These are phyloP conservation scores for Drosophila biarmipes DNA, from an alignment of 1,140 invertebrate genomes.

Conservation along the genomic window DNA sequence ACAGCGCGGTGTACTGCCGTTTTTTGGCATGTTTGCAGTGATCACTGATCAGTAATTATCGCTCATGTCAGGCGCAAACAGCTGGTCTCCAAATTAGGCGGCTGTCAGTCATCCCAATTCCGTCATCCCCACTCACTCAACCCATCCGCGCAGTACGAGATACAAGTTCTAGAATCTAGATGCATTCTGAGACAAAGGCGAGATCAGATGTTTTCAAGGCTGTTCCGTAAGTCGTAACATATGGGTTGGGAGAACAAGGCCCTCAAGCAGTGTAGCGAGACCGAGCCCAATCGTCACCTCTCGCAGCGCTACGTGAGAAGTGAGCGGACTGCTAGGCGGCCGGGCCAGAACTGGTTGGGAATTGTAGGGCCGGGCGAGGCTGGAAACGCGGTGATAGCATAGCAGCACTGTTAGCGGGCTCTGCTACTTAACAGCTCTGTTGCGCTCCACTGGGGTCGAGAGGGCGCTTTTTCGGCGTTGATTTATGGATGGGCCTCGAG, in stretches of 20 bases:
- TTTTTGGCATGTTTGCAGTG: conserved; percentile 60
- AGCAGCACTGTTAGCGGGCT: background rate
- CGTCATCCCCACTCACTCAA: conserved; percentile 21
- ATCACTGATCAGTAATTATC: conserved; percentile 68
- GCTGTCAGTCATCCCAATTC: conserved; percentile 62
- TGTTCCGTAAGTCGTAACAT: conserved; percentile 75
- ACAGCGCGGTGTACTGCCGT: background rate
- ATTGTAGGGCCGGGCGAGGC: conserved; percentile 12
- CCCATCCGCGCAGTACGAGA: background rate
- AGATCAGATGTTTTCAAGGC: conserved; percentile 75
- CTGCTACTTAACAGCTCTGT: conserved; percentile 9
- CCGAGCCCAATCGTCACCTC: conserved; percentile 69
- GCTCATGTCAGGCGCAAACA: conserved; percentile 39
- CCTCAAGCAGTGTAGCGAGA: conserved; percentile 66
- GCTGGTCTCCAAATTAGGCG: conserved; percentile 57
- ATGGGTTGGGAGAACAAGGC: conserved; percentile 73
- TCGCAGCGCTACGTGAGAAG: background rate
- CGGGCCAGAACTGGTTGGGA: conserved; percentile 53
- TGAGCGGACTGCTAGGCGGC: rapidly evolving
- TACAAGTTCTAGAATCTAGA: background rate
- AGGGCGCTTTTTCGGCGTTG: conserved; percentile 21
- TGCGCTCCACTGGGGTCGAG: conserved; percentile 3
- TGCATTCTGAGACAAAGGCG: conserved; percentile 31
- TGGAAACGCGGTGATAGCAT: conserved; percentile 1
- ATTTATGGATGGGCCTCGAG: conserved; percentile 18